Evolutionary conservation across 1,140 invertebrate species (phyloP).

Genomic region (Diachasmimorpha longicaudata): DNA sequence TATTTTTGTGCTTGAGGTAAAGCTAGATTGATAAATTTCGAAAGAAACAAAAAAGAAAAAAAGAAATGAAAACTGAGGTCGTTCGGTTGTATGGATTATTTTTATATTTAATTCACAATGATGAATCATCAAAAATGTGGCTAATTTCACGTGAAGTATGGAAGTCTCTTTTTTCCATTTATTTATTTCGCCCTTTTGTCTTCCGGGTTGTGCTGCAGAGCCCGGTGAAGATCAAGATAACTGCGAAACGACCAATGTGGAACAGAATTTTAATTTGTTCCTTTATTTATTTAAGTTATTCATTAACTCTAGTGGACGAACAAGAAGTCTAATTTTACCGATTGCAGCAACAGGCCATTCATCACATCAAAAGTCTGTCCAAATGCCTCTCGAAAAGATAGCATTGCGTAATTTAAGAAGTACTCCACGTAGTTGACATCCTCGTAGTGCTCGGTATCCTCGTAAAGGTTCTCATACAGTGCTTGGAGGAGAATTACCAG

Average conservation of each 20-base stretch:
- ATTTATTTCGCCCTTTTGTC: too few relatives aligned
- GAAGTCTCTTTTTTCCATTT: too few relatives aligned
- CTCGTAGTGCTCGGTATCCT: slow-evolving; percentile 43
- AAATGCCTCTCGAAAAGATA: slow-evolving; percentile 50
- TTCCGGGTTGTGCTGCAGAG: too few relatives aligned
- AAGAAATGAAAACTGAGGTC: not conserved
- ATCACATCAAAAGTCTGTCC: slow-evolving; percentile 39
- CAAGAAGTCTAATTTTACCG: slow-evolving; percentile 38
- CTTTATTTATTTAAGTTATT: too few relatives aligned
- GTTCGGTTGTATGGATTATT: too few relatives aligned
- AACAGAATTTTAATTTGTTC: too few relatives aligned
- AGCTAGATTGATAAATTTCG: not conserved
- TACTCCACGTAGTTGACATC: slow-evolving; percentile 45
- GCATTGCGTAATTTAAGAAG: slow-evolving; percentile 40
- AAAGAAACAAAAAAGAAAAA: not conserved
- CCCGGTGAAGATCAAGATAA: too few relatives aligned
- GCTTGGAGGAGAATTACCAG: slow-evolving; percentile 45
- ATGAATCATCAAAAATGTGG: too few relatives aligned
- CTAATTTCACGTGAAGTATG: too few relatives aligned
- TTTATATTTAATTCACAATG: too few relatives aligned
- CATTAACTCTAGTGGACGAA: too few relatives aligned
- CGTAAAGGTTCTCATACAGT: slow-evolving; percentile 46
- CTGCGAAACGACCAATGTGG: too few relatives aligned
- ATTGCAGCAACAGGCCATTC: slow-evolving; percentile 40
- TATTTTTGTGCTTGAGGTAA: not conserved